Base-by-base conservation (phyloP, 2,113 vertebrate species). In the Struthio camelus region DNA sequence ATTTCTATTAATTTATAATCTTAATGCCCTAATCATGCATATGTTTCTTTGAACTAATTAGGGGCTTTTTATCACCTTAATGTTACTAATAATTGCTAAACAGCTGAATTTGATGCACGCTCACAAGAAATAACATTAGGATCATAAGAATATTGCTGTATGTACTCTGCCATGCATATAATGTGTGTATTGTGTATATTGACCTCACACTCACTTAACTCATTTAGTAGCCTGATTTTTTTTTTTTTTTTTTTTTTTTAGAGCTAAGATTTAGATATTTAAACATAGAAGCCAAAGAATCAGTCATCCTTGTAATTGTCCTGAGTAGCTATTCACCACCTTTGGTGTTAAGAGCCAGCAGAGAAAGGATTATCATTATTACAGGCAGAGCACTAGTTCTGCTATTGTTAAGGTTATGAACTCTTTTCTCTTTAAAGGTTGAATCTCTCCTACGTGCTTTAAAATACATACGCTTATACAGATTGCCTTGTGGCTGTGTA, bases 241-340 rank as follows among this genome's bases (percentile, higher is more conserved):
- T 44, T 93, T 82, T 69, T 44, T 93, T 82, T 69, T 44, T 93
- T 82, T 69, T 44, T 93, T n/a, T 82, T 69, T 44, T 93, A 85
- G 40, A 62, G 34, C 11, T 62, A 48, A 46, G 16, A 78, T 46
- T 69, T 53, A 72, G n/a, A 22, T 69, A 40, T 28, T 89, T 77
- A 77, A 94, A 27, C 19, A 25, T 0, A 1, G 71, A 48, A 71
- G 84, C 32, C 4, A 72, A 93, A 70, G 78, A 51, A 69, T 50
- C 67, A 50, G 38, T 48, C 79, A 73, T 85, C 62, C 75, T 44
- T 87, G 64, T 88, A 85, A 76, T 61, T n/a, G 32, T 59, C 42
- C 32, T 46, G 58, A 46, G 34, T 27, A 36, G 24, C n/a, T 78
- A 48, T 18, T 87, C 5, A 2, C 23, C 14, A 8, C 19, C 69